phyloP scores from a whole-genome alignment of 2,113 vertebrate genomes.

The Prionailurus bengalensis region DNA sequence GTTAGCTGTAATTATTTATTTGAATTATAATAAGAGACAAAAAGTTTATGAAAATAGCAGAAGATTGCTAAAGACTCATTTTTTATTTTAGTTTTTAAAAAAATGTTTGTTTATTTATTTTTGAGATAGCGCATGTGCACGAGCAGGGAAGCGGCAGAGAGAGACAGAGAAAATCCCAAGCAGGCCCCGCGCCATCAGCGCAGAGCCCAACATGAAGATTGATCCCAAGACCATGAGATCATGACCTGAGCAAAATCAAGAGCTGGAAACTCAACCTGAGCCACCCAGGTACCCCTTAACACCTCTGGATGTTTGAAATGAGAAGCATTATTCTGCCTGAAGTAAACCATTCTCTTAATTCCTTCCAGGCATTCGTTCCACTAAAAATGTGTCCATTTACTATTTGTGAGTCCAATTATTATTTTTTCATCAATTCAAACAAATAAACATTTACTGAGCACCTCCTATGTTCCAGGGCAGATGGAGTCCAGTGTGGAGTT shows the following conservation, averaged over 20 bases:
- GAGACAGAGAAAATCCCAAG: no score
- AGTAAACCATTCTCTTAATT: slow-evolving; percentile 54
- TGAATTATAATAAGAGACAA: slow-evolving; percentile 32
- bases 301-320: slow-evolving; percentile 41
- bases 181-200: no score
- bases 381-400: background rate
- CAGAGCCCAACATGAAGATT: no score
- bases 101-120: no score
- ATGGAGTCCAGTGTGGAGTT: background rate
- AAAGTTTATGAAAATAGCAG: slow-evolving; percentile 17
- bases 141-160: no score
- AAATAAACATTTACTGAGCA: background rate
- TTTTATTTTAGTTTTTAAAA: slow-evolving; percentile 8
- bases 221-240: no score
- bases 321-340: background rate
- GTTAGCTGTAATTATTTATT: slow-evolving; percentile 29
- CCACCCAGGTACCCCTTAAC: background rate
- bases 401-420: background rate
- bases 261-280: no score
- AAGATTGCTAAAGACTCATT: background rate
- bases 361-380: background rate
- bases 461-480: background rate
- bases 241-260: no score
- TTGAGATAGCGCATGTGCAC: no score
- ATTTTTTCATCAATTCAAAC: background rate